Evolutionary conservation across 2,113 vertebrate genomes (phyloP), one percentile per base, ranked within the genome.

Genomic region (Austrofundulus limnaeus): DNA sequence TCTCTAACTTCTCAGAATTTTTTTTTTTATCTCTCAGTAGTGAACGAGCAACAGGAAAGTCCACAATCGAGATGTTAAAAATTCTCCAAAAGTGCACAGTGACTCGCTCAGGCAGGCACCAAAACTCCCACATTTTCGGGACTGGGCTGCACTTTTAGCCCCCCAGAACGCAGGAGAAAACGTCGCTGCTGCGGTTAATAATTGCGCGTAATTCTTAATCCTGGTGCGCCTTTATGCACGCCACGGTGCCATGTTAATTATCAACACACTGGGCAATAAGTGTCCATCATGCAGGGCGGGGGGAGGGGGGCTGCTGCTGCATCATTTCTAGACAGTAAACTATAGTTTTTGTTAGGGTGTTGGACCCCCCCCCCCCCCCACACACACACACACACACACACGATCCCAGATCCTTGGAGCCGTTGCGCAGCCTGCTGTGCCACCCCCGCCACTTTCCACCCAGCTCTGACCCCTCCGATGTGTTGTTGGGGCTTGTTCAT

Each of bases 401-500:
- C 46, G 21, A 19, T 48, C 45, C 37, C 61, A 19, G 64, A 25
- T 69, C 67, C 66, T 66, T 55, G 52, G 58, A 87, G 73, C 86
- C 75, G 67, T 84, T 84, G 81, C 47, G 60, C 46, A 75, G 78
- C 83, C 77, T 75, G 72, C 81, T 76, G 82, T 79, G 64, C 15
- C 4, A 23, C 48, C 59, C 59, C 31, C 13, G 4, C 21, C 20
- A 8, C 31, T 34, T 34, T 0, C 37, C 52, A 23, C 23, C 43
- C 6, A 14, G 4, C 23, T 38, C 46, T 78, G 76, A 73, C 65
- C 85, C 74, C 75, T 82, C 62, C 68, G 70, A 85, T 77, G 73
- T 84, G n/a, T n/a, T 91, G 89, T 86, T 75, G 85, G 61, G 89
- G 88, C 85, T 87, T 88, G 85, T 80, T 91, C 88, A 90, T 90